Conservation (phyloP, 2,797 vertebrate genomes). For the Artibeus jamaicensis region DNA sequence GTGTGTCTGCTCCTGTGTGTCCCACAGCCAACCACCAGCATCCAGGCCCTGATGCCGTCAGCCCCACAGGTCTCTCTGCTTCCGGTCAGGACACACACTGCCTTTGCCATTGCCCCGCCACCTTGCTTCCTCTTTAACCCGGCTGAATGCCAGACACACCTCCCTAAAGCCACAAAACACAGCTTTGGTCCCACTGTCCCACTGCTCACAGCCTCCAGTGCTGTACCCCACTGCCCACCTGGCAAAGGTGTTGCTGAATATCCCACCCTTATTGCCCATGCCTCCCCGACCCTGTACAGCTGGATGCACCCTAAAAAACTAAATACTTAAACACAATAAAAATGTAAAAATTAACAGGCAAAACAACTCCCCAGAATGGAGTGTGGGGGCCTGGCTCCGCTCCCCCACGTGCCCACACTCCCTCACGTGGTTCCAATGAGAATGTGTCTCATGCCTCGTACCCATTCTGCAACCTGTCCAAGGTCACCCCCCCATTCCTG, state of each 20-base stretch:
- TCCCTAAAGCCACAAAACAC: neutral
- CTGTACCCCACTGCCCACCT: neutral
- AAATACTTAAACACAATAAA: neutral
- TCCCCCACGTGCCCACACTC: neutral
- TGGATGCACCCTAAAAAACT: neutral
- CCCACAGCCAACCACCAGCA: fast-evolving
- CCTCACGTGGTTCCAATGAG: fast-evolving
- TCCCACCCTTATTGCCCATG: neutral
- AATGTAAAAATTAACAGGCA: neutral
- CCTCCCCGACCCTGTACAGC: neutral
- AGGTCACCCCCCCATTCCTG: neutral
- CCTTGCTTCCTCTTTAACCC: neutral
- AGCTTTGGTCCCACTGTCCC: neutral
- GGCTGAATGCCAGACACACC: neutral
- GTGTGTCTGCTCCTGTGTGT: neutral
- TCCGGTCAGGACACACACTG: neutral
- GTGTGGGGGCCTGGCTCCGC: neutral
- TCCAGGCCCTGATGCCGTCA: neutral
- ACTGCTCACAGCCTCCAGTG: neutral
- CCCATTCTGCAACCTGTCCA: fast-evolving
- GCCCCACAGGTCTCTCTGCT: neutral
- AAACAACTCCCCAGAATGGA: neutral
- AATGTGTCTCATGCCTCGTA: neutral
- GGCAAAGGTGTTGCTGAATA: neutral
- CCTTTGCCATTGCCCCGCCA: neutral